phyloP scores from a whole-genome alignment of 2,113 vertebrate genomes.

The Callipepla squamata region DNA sequence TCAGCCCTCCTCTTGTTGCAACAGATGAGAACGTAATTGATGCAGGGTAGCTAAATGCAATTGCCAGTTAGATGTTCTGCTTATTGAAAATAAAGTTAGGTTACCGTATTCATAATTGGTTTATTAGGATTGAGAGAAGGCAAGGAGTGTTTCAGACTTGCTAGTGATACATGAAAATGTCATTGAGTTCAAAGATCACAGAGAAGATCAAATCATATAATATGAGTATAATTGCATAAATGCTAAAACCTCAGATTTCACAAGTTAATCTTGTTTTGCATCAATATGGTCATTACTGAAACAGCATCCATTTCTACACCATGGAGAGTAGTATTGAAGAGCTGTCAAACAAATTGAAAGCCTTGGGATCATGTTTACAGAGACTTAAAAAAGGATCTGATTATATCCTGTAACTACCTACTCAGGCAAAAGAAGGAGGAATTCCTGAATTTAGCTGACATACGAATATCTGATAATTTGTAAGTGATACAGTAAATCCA shows the following conservation, averaged over 20 bases:
- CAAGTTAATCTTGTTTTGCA: slow-evolving; percentile 50
- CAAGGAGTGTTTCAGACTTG: background rate
- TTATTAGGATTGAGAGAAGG: background rate
- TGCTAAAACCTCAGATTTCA: slow-evolving; percentile 31
- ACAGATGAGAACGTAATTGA: background rate
- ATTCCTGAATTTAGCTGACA: slow-evolving; percentile 6
- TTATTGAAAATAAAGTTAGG: background rate
- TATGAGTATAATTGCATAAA: background rate
- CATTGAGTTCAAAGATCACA: background rate
- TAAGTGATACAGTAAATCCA: background rate
- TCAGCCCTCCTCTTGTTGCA: background rate
- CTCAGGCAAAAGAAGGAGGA: background rate
- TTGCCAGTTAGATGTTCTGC: background rate
- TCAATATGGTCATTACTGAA: slow-evolving; percentile 23
- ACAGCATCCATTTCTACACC: slow-evolving; percentile 16
- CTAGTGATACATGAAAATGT: background rate
- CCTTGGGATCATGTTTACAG: background rate
- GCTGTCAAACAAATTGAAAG: slow-evolving; percentile 34
- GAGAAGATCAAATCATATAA: background rate
- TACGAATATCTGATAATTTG: background rate
- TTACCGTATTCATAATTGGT: background rate
- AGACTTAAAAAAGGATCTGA: background rate
- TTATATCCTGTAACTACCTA: background rate
- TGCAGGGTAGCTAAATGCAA: background rate
- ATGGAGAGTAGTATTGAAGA: slow-evolving; percentile 1